phyloP scores from a whole-genome alignment of 2,797 vertebrate genomes.

The Cichlasoma orientale region DNA sequence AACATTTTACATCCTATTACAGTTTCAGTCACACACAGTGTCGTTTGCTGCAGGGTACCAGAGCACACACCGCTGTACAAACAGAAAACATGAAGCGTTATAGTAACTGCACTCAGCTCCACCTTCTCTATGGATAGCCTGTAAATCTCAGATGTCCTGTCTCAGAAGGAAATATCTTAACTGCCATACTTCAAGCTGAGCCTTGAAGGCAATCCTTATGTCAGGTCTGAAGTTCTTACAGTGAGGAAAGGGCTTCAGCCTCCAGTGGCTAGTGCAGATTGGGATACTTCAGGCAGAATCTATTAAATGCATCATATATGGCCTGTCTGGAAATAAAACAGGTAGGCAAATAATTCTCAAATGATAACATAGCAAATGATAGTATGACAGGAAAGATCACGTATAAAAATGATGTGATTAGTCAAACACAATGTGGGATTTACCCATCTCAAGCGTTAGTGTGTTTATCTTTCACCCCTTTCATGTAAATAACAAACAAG shows the following conservation, averaged over 20 bases:
- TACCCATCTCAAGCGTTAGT: no score
- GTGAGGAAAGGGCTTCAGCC: neutral
- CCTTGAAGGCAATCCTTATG: neutral
- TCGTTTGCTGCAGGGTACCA: neutral
- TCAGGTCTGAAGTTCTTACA: neutral
- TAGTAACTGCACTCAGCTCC: neutral
- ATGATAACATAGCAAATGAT: neutral
- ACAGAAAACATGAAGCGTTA: neutral
- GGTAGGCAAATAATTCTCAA: neutral
- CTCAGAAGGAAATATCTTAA: neutral
- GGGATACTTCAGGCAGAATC: slow-evolving; percentile 91
- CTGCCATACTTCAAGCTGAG: neutral
- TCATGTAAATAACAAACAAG: neutral
- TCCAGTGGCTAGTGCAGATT: slow-evolving; percentile 53
- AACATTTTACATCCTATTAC: neutral
- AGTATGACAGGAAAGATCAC: neutral
- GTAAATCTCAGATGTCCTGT: neutral
- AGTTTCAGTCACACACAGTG: neutral
- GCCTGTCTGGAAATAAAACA: slow-evolving; percentile 82
- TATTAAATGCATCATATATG: slow-evolving; percentile 95
- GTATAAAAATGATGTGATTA: neutral
- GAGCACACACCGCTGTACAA: neutral
- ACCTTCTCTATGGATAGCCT: neutral
- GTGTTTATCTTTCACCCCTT: neutral
- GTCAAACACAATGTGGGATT: no score